Conservation (phyloP, 37 sponge, comb jelly and placozoan species). For the Chondrilla cf. caribensis region DNA sequence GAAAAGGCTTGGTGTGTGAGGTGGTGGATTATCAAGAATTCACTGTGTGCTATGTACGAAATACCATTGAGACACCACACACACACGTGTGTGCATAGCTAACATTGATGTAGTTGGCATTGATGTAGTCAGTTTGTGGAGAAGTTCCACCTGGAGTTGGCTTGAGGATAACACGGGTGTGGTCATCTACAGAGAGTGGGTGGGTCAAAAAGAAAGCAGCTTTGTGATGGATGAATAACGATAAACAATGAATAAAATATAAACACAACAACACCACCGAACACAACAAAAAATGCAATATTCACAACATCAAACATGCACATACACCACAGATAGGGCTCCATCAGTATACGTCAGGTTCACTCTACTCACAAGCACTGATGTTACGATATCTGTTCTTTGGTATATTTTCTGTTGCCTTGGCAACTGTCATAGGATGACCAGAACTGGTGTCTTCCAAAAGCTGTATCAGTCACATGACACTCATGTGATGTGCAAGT, state of each 20-base stretch:
- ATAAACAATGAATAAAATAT: neutral
- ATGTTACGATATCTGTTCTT: constrained; percentile 29
- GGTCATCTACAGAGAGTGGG: constrained; percentile 6
- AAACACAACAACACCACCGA: neutral
- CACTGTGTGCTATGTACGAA: too few species aligned
- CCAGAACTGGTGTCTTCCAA: neutral
- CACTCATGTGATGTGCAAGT: too few species aligned
- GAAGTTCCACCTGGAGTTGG: neutral
- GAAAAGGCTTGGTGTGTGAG: too few species aligned
- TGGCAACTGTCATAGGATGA: constrained; percentile 3
- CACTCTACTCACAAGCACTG: constrained; percentile 2
- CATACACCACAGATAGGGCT: too few species aligned
- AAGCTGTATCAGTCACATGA: neutral
- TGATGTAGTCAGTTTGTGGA: constrained; percentile 30
- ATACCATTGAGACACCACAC: too few species aligned
- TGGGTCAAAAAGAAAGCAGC: too few species aligned
- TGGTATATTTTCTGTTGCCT: neutral
- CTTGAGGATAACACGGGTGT: constrained; percentile 21
- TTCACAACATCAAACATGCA: too few species aligned
- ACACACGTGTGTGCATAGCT: constrained; percentile 16
- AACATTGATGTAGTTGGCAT: constrained; percentile 39
- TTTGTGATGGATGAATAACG: too few species aligned
- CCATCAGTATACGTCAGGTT: too few species aligned
- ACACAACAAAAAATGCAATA: too few species aligned
- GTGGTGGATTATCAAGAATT: too few species aligned